phyloP scores from a whole-genome alignment of 2,888 invertebrate species.

The Gari tellinella region DNA sequence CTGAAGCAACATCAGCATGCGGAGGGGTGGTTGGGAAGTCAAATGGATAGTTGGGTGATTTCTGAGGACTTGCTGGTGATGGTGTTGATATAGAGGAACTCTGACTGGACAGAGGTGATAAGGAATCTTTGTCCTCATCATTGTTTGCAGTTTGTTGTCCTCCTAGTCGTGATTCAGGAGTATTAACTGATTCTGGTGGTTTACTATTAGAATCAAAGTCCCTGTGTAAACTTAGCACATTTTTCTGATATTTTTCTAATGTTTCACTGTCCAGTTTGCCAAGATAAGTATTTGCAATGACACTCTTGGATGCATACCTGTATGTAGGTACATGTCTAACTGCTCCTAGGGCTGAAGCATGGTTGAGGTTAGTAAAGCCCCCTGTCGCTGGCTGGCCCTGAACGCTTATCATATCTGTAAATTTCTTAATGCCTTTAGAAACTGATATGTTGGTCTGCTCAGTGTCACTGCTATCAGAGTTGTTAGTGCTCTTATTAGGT shows the following conservation, averaged over 20 bases:
- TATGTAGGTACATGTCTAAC: slow-evolving; percentile 54
- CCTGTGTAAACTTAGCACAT: slow-evolving; percentile 75
- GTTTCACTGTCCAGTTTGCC: slow-evolving; percentile 74
- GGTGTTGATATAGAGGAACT: slow-evolving; percentile 48
- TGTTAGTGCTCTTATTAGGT: slow-evolving; percentile 13
- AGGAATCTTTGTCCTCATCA: slow-evolving; percentile 51
- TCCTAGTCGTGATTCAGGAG: slow-evolving; percentile 1
- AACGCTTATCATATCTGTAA: slow-evolving; percentile 44
- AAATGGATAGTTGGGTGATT: slow-evolving; percentile 58
- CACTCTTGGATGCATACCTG: slow-evolving; percentile 82
- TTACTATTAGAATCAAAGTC: slow-evolving; percentile 49
- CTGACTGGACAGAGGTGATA: slow-evolving; percentile 50
- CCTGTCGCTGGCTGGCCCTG: slow-evolving; percentile 35
- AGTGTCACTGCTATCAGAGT: slow-evolving; percentile 35
- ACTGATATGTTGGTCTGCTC: slow-evolving; percentile 55
- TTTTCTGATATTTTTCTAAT: slow-evolving; percentile 79
- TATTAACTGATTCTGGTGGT: slow-evolving; percentile 14
- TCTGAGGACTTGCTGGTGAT: slow-evolving; percentile 52
- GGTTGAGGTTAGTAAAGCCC: slow-evolving; percentile 59
- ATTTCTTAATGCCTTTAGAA: slow-evolving; percentile 58
- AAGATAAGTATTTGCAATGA: slow-evolving; percentile 84
- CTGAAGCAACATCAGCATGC: slow-evolving; percentile 78
- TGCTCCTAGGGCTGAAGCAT: slow-evolving; percentile 56
- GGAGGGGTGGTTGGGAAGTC: slow-evolving; percentile 69
- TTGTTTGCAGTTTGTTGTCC: slow-evolving; percentile 1